phyloP scores from a whole-genome alignment of 2,888 invertebrate species.

The Resseliella maxima region DNA sequence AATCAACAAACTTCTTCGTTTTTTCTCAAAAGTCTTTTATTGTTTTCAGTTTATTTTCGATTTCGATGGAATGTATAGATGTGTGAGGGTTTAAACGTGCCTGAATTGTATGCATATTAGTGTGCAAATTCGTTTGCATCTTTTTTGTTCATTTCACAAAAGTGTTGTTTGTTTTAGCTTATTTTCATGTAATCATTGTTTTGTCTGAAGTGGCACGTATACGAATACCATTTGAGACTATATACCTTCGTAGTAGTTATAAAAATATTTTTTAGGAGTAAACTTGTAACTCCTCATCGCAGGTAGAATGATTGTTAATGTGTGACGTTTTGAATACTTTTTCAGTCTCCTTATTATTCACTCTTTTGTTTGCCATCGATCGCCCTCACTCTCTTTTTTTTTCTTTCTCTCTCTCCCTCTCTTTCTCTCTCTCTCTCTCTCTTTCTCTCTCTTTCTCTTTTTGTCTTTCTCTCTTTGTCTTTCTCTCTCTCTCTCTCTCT shows the following conservation, averaged over 20 bases:
- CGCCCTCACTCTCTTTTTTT: too few relatives aligned
- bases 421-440: too few relatives aligned
- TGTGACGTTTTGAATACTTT: slow-evolving; percentile 25
- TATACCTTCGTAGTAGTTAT: background rate
- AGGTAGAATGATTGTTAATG: background rate
- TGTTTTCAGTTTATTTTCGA: slow-evolving; percentile 10
- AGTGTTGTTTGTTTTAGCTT: background rate
- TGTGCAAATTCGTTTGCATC: background rate
- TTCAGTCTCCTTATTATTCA: too few relatives aligned
- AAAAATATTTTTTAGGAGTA: background rate
- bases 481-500: too few relatives aligned
- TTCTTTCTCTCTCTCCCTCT: too few relatives aligned
- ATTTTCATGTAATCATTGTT: slow-evolving; percentile 48
- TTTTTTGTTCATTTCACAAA: background rate
- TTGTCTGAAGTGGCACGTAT: slow-evolving; percentile 39
- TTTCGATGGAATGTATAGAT: background rate
- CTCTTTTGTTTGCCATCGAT: too few relatives aligned
- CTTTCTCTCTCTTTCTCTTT: too few relatives aligned
- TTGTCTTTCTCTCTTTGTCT: too few relatives aligned
- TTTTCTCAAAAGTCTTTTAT: background rate
- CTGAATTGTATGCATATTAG: background rate
- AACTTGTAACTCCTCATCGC: background rate
- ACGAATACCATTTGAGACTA: background rate
- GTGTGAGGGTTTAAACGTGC: background rate
- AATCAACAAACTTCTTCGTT: background rate